These are phyloP conservation scores for Lypha dubia DNA, from an alignment of 2,888 invertebrate genomes.

Conservation along the genomic window DNA sequence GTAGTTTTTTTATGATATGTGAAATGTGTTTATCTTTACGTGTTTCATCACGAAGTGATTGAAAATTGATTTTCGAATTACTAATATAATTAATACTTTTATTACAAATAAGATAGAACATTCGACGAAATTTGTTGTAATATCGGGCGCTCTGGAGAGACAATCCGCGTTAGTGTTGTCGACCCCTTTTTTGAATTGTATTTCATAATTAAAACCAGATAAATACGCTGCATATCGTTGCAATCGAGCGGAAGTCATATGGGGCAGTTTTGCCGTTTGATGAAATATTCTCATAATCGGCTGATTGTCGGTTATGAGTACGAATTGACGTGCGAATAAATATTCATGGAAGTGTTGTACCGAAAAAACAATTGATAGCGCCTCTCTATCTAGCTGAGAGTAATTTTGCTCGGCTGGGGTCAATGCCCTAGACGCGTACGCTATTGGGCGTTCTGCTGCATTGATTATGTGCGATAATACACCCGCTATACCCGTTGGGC, in stretches of 20 bases:
- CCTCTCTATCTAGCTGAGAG: too few relatives aligned
- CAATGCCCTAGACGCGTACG: slow-evolving; percentile 31
- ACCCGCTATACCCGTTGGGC: slow-evolving; percentile 26
- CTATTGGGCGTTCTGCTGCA: background rate
- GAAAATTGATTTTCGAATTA: slow-evolving; percentile 42
- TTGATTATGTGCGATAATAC: slow-evolving; percentile 9
- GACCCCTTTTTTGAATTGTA: slow-evolving; percentile 36
- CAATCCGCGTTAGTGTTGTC: slow-evolving; percentile 65
- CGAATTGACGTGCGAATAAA: slow-evolving; percentile 16
- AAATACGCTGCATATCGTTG: too few relatives aligned
- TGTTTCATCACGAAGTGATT: slow-evolving; percentile 53
- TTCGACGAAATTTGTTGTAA: slow-evolving; percentile 7
- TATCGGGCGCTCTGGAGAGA: slow-evolving; percentile 11
- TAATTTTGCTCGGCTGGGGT: slow-evolving; percentile 49
- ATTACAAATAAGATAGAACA: slow-evolving; percentile 18
- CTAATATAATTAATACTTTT: slow-evolving; percentile 43
- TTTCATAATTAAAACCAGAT: too few relatives aligned
- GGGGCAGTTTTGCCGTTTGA: slow-evolving; percentile 59
- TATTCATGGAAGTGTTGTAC: slow-evolving; percentile 34
- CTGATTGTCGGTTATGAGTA: slow-evolving; percentile 14
- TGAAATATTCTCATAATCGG: slow-evolving; percentile 52
- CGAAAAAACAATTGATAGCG: slow-evolving; percentile 20
- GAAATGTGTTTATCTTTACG: slow-evolving; percentile 35
- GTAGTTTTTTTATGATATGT: background rate
- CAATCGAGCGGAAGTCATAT: slow-evolving; percentile 60